These are phyloP conservation scores for Kryptopterus vitreolus DNA, from an alignment of 2,797 vertebrate species.

Conservation along the genomic window DNA sequence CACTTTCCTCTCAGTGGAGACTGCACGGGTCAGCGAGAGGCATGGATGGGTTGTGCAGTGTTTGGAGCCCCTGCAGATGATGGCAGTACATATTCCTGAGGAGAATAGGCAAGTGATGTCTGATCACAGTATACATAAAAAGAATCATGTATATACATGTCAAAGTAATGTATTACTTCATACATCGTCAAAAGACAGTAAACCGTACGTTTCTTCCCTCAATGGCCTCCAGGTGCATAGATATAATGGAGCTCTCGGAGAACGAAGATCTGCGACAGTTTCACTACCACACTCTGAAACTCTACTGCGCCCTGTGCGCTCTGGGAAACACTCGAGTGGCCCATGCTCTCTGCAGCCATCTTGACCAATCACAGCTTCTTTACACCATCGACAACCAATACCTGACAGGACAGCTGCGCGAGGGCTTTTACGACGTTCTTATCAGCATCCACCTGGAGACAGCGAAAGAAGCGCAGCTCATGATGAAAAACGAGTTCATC, in stretches of 20 bases:
- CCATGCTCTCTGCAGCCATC: slow-evolving; percentile 92
- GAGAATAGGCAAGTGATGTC: slow-evolving; percentile 84
- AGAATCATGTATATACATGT: neutral
- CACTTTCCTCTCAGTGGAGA: slow-evolving; percentile 91
- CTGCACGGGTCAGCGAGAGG: slow-evolving; percentile 88
- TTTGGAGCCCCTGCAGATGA: slow-evolving; percentile 93
- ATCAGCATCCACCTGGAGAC: slow-evolving; percentile 96
- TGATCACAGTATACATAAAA: neutral
- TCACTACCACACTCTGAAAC: slow-evolving; percentile 94
- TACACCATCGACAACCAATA: slow-evolving; percentile 95
- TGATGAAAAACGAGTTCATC: slow-evolving; percentile 99
- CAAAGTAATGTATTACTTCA: too few relatives aligned
- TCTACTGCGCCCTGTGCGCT: slow-evolving; percentile 93
- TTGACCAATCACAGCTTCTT: slow-evolving; percentile 92
- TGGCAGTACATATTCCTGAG: slow-evolving; percentile 96
- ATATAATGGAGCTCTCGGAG: slow-evolving; percentile 94
- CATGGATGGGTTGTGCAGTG: slow-evolving; percentile 97
- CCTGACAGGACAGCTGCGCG: slow-evolving; percentile 89
- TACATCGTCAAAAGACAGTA: neutral
- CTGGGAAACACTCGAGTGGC: slow-evolving; percentile 94
- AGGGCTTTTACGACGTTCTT: slow-evolving; percentile 92
- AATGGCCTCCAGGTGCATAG: slow-evolving; percentile 81
- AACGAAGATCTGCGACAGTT: slow-evolving; percentile 90
- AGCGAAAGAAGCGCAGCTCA: slow-evolving; percentile 90
- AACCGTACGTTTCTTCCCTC: neutral